Percentiles rank a stretch among this genome's conserved stretches.
These are phyloP conservation scores for Microplitis mediator DNA, from an alignment of 1,140 invertebrate genomes.

Conservation along the genomic window DNA sequence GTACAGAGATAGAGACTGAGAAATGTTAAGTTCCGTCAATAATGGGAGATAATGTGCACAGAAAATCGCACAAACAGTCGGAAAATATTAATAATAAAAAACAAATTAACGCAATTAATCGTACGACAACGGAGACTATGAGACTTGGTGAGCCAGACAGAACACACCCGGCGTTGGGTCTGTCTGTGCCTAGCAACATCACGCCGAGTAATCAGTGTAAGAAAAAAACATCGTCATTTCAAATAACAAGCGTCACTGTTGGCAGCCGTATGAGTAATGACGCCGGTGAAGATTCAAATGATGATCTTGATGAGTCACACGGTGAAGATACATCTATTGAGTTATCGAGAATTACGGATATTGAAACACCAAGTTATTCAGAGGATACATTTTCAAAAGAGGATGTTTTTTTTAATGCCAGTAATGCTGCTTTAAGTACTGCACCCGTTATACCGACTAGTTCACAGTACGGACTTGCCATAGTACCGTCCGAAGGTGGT, in stretches of 20 bases:
- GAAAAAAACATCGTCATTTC: constrained; percentile 89
- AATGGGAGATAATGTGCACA: constrained; percentile 58
- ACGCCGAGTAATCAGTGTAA: constrained; percentile 51
- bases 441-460: constrained; percentile 84
- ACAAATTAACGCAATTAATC: constrained; percentile 68
- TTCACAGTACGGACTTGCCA: constrained; percentile 81
- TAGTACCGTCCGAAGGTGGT: constrained; percentile 68
- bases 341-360: constrained; percentile 77
- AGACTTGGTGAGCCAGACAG: constrained; percentile 70
- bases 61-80: constrained; percentile 54
- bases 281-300: constrained; percentile 88
- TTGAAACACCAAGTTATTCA: constrained; percentile 84
- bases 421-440: constrained; percentile 74
- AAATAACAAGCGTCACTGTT: constrained; percentile 88
- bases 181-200: constrained; percentile 41
- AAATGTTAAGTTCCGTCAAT: constrained; percentile 37
- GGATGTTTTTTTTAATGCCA: constrained; percentile 80
- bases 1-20: constrained; percentile 16
- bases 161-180: constrained; percentile 46
- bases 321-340: constrained; percentile 80
- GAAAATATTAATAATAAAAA: constrained; percentile 43
- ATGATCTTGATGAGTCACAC: constrained; percentile 92
- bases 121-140: constrained; percentile 79
- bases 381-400: constrained; percentile 84
- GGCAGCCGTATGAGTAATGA: constrained; percentile 81